Conservation (phyloP, 2,888 invertebrate species). For the Tiphia femorata region DNA sequence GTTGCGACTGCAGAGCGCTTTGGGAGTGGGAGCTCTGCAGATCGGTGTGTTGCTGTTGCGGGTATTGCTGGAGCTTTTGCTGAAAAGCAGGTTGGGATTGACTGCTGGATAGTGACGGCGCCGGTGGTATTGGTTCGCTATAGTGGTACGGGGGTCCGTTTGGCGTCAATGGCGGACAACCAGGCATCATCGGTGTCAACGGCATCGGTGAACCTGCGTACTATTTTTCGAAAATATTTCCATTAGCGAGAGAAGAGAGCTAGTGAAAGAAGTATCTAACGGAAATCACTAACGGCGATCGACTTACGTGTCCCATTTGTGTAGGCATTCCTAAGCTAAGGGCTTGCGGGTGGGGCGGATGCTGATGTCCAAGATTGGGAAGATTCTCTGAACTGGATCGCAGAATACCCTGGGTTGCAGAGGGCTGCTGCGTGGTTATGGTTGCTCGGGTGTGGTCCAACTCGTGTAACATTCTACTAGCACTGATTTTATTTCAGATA, state of each 20-base stretch:
- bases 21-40: conserved; percentile 61
- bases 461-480: conserved; percentile 84
- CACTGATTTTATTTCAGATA: conserved; percentile 29
- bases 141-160: conserved; percentile 72
- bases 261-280: neutral
- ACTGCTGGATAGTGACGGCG: conserved; percentile 63
- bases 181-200: conserved; percentile 66
- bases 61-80: conserved; percentile 61
- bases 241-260: neutral
- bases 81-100: conserved; percentile 66
- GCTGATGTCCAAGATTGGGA: conserved; percentile 59
- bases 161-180: conserved; percentile 64
- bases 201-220: conserved; percentile 67
- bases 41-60: conserved; percentile 64
- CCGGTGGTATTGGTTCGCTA: conserved; percentile 72
- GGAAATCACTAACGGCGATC: neutral
- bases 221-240: conserved; percentile 32
- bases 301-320: conserved; percentile 60
- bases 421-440: conserved; percentile 68
- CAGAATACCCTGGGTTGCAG: conserved; percentile 57
- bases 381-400: conserved; percentile 66
- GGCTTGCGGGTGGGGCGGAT: conserved; percentile 64
- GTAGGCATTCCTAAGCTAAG: conserved; percentile 62
- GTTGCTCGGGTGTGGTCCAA: conserved; percentile 86
- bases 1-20: conserved; percentile 57